Conservation (phyloP, 1,140 invertebrate species). For the Drosophila ohnishii region DNA sequence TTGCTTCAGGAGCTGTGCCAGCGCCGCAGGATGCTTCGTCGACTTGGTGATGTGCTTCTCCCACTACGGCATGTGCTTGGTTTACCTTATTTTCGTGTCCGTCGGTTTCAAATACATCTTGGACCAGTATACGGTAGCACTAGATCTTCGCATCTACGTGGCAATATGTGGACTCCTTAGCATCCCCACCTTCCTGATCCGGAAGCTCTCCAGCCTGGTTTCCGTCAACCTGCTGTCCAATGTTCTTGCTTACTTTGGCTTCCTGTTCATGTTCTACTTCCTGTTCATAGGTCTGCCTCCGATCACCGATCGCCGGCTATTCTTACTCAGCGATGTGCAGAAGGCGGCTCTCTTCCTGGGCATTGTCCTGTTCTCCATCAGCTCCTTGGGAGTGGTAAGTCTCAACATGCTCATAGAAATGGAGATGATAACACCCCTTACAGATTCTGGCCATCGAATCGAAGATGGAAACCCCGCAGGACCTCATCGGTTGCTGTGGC, state of each 20-base stretch:
- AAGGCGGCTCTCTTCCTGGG: constrained; percentile 22
- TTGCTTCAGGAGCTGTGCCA: background rate
- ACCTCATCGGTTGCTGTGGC: constrained; percentile 37
- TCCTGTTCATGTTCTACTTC: constrained; percentile 39
- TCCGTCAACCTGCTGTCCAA: constrained; percentile 28
- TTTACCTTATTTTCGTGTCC: constrained; percentile 46
- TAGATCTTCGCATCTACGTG: constrained; percentile 9
- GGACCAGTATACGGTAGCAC: background rate
- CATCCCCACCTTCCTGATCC: constrained; percentile 38
- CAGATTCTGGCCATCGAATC: constrained; percentile 53
- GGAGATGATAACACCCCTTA: background rate
- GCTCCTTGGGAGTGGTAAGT: constrained; percentile 55
- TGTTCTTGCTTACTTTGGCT: constrained; percentile 12
- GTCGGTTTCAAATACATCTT: constrained; percentile 4
- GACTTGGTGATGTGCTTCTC: constrained; percentile 23
- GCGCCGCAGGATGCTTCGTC: background rate
- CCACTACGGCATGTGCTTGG: constrained; percentile 36
- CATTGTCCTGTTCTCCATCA: constrained; percentile 39
- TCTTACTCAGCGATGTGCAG: background rate
- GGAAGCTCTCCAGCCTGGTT: constrained; percentile 40
- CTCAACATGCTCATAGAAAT: background rate
- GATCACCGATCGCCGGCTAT: background rate
- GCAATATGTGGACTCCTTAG: constrained; percentile 1
- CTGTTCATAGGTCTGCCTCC: constrained; percentile 25
- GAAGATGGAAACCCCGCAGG: constrained; percentile 36